phyloP scores from a whole-genome alignment of 1,140 invertebrate genomes.

The Tyrophagus putrescentiae region DNA sequence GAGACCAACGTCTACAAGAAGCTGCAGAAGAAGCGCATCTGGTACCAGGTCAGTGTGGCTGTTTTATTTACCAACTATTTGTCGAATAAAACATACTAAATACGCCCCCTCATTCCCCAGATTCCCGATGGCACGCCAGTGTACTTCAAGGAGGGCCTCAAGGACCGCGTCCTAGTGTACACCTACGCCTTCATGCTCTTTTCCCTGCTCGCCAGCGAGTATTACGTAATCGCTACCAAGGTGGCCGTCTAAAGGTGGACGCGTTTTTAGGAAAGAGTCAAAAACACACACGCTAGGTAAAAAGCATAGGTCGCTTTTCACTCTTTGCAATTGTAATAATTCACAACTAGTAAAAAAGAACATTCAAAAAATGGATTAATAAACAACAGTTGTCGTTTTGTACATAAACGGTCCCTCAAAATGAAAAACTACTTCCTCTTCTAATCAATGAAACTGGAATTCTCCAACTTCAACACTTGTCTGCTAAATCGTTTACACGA shows the following conservation, averaged over 20 bases:
- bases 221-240: slow-evolving; percentile 3
- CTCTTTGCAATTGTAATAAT: too few relatives aligned
- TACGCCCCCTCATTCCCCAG: not conserved
- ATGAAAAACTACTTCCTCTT: too few relatives aligned
- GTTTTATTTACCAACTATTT: slow-evolving; percentile 15
- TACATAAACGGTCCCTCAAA: too few relatives aligned
- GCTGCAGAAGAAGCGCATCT: slow-evolving; percentile 16
- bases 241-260: slow-evolving; percentile 7
- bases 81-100: not conserved
- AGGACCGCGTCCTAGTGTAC: slow-evolving; percentile 2
- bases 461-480: too few relatives aligned
- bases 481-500: too few relatives aligned
- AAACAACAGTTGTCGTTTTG: too few relatives aligned
- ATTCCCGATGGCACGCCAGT: slow-evolving; percentile 1
- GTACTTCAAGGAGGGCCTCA: slow-evolving; percentile 5
- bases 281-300: too few relatives aligned
- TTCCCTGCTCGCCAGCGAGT: not conserved
- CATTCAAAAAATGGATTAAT: too few relatives aligned
- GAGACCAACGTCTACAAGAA: slow-evolving; percentile 5
- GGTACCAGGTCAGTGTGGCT: slow-evolving; percentile 12
- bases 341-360: too few relatives aligned
- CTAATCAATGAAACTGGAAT: too few relatives aligned
- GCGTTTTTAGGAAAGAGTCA: too few relatives aligned
- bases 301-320: too few relatives aligned
- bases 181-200: not conserved